phyloP scores from a whole-genome alignment of 2,113 vertebrate genomes.

The Falco punctatus region DNA sequence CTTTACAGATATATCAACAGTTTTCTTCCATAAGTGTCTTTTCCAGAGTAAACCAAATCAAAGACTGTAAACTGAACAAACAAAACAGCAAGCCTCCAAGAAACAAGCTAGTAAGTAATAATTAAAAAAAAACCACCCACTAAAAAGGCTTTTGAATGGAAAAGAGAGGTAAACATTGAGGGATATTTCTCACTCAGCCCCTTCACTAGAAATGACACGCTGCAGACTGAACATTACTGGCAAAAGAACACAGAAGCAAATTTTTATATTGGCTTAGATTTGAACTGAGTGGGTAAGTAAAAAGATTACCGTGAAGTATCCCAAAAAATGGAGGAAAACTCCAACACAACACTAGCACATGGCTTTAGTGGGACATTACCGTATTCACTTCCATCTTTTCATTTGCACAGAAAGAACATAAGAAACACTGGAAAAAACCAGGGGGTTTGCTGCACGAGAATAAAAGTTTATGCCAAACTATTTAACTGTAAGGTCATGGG shows the following conservation, averaged over 20 bases:
- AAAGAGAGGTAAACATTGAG: background rate
- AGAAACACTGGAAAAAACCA: background rate
- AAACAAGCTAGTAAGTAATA: background rate
- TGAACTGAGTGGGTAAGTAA: background rate
- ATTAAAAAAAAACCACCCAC: background rate
- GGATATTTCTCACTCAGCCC: background rate
- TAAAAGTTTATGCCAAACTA: background rate
- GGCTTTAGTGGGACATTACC: background rate
- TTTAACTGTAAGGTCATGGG: background rate
- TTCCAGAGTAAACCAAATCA: background rate
- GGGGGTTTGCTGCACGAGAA: background rate
- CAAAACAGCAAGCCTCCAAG: background rate
- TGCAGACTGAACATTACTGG: background rate
- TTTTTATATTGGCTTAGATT: background rate
- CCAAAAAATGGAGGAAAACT: background rate
- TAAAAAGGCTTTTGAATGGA: background rate
- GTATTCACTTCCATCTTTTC: background rate
- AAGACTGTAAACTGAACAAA: background rate
- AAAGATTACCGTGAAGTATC: background rate
- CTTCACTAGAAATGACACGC: background rate
- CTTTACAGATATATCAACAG: background rate
- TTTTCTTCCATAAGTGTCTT: background rate
- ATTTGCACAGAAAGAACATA: background rate
- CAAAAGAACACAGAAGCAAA: background rate
- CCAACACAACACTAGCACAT: background rate